A percentile compares a stretch with the other conserved stretches of the same genome.
phyloP scores from a whole-genome alignment of 2,888 invertebrate genomes.

The Patella ulyssiponensis region DNA sequence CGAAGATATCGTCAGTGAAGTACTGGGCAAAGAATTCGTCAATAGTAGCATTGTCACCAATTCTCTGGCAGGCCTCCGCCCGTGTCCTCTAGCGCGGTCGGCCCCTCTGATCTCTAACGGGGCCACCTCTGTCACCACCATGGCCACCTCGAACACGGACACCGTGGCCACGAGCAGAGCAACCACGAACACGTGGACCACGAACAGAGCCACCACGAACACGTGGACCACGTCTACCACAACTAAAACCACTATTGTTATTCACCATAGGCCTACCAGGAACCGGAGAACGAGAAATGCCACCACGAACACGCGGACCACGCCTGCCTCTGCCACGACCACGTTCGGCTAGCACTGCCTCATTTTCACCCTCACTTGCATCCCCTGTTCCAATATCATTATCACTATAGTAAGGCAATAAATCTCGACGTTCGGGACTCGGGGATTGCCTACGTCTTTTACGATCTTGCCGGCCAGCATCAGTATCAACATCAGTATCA shows the following conservation, averaged over 20 bases:
- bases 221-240: neutral
- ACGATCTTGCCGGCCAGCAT: neutral
- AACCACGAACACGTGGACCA: neutral
- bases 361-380: neutral
- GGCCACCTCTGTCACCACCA: neutral
- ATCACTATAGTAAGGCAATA: neutral
- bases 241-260: neutral
- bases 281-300: neutral
- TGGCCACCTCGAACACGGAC: neutral
- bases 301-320: neutral
- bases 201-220: neutral
- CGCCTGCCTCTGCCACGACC: neutral
- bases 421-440: neutral
- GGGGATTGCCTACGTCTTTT: neutral
- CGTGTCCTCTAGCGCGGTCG: neutral
- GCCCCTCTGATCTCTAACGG: neutral
- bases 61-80: neutral
- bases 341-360: neutral
- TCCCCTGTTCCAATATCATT: neutral
- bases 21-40: conserved; percentile 9
- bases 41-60: neutral
- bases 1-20: conserved; percentile 7
- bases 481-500: too few species aligned
- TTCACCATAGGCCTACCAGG: neutral
- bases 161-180: neutral